phyloP scores from a whole-genome alignment of 1,140 invertebrate genomes.

The Drosophila setifemur region DNA sequence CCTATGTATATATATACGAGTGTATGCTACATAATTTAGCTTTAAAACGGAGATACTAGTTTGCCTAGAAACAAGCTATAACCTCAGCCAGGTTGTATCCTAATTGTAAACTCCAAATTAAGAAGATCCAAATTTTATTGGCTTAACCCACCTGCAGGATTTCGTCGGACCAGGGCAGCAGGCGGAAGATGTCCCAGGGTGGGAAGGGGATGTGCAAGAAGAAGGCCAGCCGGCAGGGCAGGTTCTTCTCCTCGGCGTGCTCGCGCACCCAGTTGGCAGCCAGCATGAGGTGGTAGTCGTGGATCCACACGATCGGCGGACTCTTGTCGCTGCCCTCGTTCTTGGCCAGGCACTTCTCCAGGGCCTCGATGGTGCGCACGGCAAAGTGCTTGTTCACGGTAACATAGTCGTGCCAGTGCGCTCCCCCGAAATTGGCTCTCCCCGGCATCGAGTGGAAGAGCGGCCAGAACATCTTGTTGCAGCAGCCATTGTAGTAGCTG shows the following conservation, averaged over 20 bases:
- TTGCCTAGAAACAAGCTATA: too few species aligned
- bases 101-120: too few species aligned
- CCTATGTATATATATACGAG: too few species aligned
- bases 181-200: constrained; percentile 94
- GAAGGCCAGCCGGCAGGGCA: constrained; percentile 92
- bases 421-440: constrained; percentile 88
- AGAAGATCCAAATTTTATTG: too few species aligned
- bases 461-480: constrained; percentile 96
- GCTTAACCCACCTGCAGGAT: constrained; percentile 89
- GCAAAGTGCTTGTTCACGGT: constrained; percentile 92
- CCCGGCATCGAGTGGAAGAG: constrained; percentile 95
- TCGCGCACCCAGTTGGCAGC: constrained; percentile 94
- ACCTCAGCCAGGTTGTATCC: too few species aligned
- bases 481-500: constrained; percentile 95
- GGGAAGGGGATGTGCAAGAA: constrained; percentile 97
- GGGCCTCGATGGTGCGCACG: constrained; percentile 88
- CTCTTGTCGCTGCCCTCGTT: constrained; percentile 84
- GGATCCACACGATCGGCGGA: constrained; percentile 92
- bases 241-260: constrained; percentile 89
- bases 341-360: constrained; percentile 85
- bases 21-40: too few species aligned
- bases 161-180: constrained; percentile 95
- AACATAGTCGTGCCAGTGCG: constrained; percentile 92
- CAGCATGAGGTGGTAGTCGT: constrained; percentile 96
- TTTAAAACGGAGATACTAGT: too few species aligned